phyloP scores from a whole-genome alignment of 2,888 invertebrate genomes.

The Agapostemon virescens region DNA sequence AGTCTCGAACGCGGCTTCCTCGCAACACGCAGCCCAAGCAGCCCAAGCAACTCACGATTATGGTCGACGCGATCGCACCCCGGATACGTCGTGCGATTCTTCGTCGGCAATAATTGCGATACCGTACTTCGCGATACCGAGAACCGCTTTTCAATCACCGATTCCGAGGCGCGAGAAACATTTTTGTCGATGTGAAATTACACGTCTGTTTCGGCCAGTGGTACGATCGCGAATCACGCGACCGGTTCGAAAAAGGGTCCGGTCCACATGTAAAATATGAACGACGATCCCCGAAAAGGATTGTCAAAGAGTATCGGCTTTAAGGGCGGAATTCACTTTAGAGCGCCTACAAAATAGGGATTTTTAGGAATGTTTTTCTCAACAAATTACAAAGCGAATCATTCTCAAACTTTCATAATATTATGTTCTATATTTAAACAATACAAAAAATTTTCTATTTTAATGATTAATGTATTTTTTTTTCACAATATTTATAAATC shows the following conservation, averaged over 20 bases:
- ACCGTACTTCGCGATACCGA: slow-evolving; percentile 25
- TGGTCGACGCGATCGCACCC: slow-evolving; percentile 20
- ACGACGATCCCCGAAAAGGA: slow-evolving; percentile 11
- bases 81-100: slow-evolving; percentile 30
- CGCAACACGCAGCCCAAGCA: slow-evolving; percentile 19
- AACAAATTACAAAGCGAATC: too few species aligned
- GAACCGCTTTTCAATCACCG: slow-evolving; percentile 54
- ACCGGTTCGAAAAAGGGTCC: slow-evolving; percentile 24
- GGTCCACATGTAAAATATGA: slow-evolving; percentile 29
- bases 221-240: slow-evolving; percentile 39
- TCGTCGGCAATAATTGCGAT: slow-evolving; percentile 49
- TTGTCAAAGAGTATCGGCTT: slow-evolving; percentile 53
- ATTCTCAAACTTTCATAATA: too few species aligned
- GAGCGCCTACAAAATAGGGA: too few species aligned
- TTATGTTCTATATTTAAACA: too few species aligned
- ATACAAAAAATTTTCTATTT: too few species aligned
- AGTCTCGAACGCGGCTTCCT: slow-evolving; percentile 33
- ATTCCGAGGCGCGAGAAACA: slow-evolving; percentile 45
- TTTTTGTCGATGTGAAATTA: slow-evolving; percentile 51
- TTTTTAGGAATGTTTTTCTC: too few species aligned
- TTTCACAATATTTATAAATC: too few species aligned
- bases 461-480: too few species aligned
- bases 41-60: slow-evolving; percentile 22
- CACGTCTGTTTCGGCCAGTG: slow-evolving; percentile 32
- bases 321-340: too few species aligned